A percentile compares a stretch with the other conserved stretches of the same genome.
These are phyloP conservation scores for Leptinotarsa texana DNA, from an alignment of 1,140 invertebrate genomes.

Conservation along the genomic window DNA sequence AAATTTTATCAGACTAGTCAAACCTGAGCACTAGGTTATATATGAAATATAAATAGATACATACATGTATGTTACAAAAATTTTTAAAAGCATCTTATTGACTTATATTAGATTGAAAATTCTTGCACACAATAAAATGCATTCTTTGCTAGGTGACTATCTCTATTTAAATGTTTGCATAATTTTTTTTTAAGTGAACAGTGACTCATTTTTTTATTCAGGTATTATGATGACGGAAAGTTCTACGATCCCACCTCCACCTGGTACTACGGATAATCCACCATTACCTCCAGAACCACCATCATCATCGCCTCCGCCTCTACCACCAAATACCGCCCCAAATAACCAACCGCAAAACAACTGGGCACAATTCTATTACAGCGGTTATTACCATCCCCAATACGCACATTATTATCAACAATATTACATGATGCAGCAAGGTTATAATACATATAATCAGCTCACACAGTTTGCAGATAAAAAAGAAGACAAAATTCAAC, in stretches of 20 bases:
- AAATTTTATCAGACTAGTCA: no score
- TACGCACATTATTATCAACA: slow-evolving; percentile 24
- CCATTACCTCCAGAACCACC: slow-evolving; percentile 32
- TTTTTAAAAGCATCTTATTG: no score
- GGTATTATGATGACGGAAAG: slow-evolving; percentile 27
- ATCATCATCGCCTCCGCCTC: slow-evolving; percentile 18
- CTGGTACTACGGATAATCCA: slow-evolving; percentile 31
- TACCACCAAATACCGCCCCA: slow-evolving; percentile 9
- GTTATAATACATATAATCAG: not conserved
- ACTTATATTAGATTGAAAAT: no score
- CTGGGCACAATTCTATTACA: slow-evolving; percentile 26
- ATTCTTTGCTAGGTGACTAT: no score
- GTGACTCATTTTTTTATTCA: slow-evolving; percentile 3
- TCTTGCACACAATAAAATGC: no score
- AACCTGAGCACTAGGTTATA: no score
- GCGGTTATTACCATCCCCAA: slow-evolving; percentile 21
- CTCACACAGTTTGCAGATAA: slow-evolving; percentile 21
- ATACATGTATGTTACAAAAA: no score
- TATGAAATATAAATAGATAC: no score
- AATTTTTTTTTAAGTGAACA: not conserved
- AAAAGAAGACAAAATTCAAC: slow-evolving; percentile 35
- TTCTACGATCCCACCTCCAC: slow-evolving; percentile 35
- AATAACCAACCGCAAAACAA: slow-evolving; percentile 25
- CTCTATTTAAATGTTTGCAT: not conserved
- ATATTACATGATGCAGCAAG: slow-evolving; percentile 1